These are phyloP conservation scores for Nixonia krombeini DNA, from an alignment of 1,140 invertebrate genomes.

Conservation along the genomic window DNA sequence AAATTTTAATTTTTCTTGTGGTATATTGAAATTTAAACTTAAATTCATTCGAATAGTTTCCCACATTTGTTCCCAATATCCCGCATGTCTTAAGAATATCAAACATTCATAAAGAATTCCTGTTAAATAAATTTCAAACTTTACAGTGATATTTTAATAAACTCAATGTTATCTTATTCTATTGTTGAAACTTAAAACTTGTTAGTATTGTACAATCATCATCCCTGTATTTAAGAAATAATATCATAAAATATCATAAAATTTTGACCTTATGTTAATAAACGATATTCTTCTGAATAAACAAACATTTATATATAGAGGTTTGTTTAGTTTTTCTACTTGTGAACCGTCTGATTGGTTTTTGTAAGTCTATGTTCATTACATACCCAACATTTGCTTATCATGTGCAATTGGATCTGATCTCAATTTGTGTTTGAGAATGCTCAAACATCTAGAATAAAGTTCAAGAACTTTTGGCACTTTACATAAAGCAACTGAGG, in stretches of 20 bases:
- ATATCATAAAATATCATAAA: too few relatives aligned
- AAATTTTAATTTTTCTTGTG: slow-evolving; percentile 64
- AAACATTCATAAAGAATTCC: slow-evolving; percentile 75
- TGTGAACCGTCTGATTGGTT: too few relatives aligned
- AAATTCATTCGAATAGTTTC: slow-evolving; percentile 75
- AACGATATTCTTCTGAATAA: too few relatives aligned
- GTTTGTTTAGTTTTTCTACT: not conserved
- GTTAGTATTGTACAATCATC: too few relatives aligned
- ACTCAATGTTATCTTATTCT: too few relatives aligned
- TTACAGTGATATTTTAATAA: too few relatives aligned
- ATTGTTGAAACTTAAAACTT: too few relatives aligned
- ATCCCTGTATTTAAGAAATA: too few relatives aligned
- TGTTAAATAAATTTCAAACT: slow-evolving; percentile 53
- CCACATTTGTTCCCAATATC: slow-evolving; percentile 77
- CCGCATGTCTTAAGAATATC: slow-evolving; percentile 77
- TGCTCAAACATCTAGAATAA: slow-evolving; percentile 73
- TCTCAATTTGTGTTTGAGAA: slow-evolving; percentile 69
- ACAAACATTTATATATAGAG: not conserved
- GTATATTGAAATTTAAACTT: slow-evolving; percentile 73
- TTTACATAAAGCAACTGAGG: slow-evolving; percentile 76
- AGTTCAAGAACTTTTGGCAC: slow-evolving; percentile 73
- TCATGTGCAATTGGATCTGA: slow-evolving; percentile 53
- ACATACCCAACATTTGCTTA: slow-evolving; percentile 53
- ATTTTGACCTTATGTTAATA: too few relatives aligned
- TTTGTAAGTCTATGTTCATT: too few relatives aligned